Evolutionary conservation across 1,140 invertebrate genomes (phyloP), one percentile per base, ranked within the genome.

Genomic region (Conus betulinus): DNA sequence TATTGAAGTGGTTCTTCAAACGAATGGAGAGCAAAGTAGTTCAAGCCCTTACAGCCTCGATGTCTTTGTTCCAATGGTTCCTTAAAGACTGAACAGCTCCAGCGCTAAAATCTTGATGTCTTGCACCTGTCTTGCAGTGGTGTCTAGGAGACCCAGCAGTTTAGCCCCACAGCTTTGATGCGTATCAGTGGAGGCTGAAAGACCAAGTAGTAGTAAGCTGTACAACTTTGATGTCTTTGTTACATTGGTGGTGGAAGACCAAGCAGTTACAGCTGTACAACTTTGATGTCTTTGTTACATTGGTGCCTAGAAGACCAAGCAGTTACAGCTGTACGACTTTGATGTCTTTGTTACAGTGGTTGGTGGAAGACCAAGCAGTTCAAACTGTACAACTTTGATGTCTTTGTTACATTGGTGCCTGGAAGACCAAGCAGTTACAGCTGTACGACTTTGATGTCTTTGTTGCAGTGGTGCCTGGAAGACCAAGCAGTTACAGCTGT

Each of bases 241-340:
- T 91, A 60, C 89, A 96, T 95, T 91, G 98, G 98, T 5, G 96
- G 97, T 99, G 99, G 99, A 98, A 98, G 94, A 96, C 96, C 0
- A 97, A 98, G 91, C 97, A 97, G 91, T 99, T 99, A n/a, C 96
- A 99, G 99, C 1, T 99, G 99, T 63, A 99, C 99, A 96, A 99
- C n/a, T n/a, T 99, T 95, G 97, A 99, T 96, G 98, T 99, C 27
- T 57, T 83, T 76, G 3, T 87, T 91, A 55, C 89, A 96, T 95
- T 91, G 98, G 98, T 5, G 96, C 97, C n/a, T 99, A 99, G 99
- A 98, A 98, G 94, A 96, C 96, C 0, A 97, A 98, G 91, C 97
- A 97, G 91, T 99, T 99, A 96, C 99, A 99, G 94, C 96, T 97
- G 0, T 99, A 99, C n/a, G 99, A 99, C 96, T 99, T 99, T 95